Evolutionary conservation across 1,140 invertebrate species (phyloP).

Genomic region (Onthophagus taurus): DNA sequence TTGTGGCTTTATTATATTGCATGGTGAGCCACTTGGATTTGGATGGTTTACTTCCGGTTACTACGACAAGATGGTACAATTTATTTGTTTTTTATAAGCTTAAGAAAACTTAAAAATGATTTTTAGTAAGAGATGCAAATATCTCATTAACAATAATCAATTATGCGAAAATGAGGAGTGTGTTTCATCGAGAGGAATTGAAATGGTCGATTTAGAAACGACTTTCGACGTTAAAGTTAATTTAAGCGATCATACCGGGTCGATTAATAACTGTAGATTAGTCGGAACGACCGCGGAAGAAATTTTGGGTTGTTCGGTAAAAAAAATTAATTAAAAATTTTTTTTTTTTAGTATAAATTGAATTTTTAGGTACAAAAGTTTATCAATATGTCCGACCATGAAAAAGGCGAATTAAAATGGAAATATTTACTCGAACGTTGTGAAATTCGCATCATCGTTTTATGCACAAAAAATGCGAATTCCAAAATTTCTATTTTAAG

Average conservation of each 20-base stretch:
- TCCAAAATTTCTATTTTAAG: slow-evolving; percentile 24
- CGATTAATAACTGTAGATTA: slow-evolving; percentile 39
- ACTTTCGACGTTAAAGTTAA: slow-evolving; percentile 43
- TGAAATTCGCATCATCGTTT: slow-evolving; percentile 38
- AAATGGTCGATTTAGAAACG: slow-evolving; percentile 19
- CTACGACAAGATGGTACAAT: slow-evolving; percentile 31
- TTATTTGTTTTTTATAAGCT: slow-evolving; percentile 6
- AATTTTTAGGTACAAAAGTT: slow-evolving; percentile 33
- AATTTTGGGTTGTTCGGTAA: slow-evolving; percentile 35
- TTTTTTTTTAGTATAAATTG: slow-evolving; percentile 4
- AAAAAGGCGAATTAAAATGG: slow-evolving; percentile 43
- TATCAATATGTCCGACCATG: slow-evolving; percentile 31
- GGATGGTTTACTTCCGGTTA: slow-evolving; percentile 35
- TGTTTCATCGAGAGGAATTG: slow-evolving; percentile 20
- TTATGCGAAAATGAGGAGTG: slow-evolving; percentile 33
- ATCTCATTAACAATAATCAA: not conserved
- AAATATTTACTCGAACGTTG: slow-evolving; percentile 43
- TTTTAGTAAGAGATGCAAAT: slow-evolving; percentile 20
- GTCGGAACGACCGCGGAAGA: slow-evolving; percentile 38
- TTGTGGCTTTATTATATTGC: slow-evolving; percentile 41
- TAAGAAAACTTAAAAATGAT: slow-evolving; percentile 10
- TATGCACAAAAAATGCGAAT: slow-evolving; percentile 12
- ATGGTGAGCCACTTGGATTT: slow-evolving; percentile 42
- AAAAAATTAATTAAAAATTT: slow-evolving; percentile 10
- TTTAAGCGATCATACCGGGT: slow-evolving; percentile 46